Base-by-base conservation (phyloP, 1,140 invertebrate species). In the Cyphomyrmex costatus region DNA sequence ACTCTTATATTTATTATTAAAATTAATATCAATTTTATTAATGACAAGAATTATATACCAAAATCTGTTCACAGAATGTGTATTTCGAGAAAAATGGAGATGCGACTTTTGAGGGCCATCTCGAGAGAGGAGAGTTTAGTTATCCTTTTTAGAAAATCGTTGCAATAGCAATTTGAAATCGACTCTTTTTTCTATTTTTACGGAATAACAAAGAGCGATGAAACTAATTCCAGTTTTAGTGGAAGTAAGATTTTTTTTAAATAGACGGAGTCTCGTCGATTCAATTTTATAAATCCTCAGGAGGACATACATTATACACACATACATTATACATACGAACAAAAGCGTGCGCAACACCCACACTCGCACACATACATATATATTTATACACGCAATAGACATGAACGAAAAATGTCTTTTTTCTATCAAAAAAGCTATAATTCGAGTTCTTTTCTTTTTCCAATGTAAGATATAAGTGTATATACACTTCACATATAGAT, bases 141-240 rank as follows among this genome's bases (percentile, higher is more conserved):
- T 85, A 30, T 73, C 83, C 60, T 82, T 89, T 85, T 79, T 71
- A 76, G 46, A 56, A 83, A 86, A 89, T 83, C 65, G 88, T 87
- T 91, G 89, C 65, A 68, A 68, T 68, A 91, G 87, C 86, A 71
- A 91, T 92, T 92, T 77, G 85, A 70, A 74, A 70, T 80, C 46
- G 87, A 91, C 92, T 87, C 49, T 85, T 78, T 66, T 58, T 46
- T 92, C 89, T 93, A 91, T 93, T 93, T 94, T 92, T 94, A 91
- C 92, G 86, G 73, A 91, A 93, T 93, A 92, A 92, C 91, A 82
- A 93, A 91, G 92, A 94, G 91, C 89, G 90, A 93, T 93, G 92
- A 92, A 74, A 89, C 92, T 91, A 85, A 93, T 94, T 95, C 94
- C 94, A 95, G 94, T 95, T 95, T 95, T 95, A 95, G 92, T 95